phyloP scores from a whole-genome alignment of 2,888 invertebrate genomes.

The Drosophila falleni region DNA sequence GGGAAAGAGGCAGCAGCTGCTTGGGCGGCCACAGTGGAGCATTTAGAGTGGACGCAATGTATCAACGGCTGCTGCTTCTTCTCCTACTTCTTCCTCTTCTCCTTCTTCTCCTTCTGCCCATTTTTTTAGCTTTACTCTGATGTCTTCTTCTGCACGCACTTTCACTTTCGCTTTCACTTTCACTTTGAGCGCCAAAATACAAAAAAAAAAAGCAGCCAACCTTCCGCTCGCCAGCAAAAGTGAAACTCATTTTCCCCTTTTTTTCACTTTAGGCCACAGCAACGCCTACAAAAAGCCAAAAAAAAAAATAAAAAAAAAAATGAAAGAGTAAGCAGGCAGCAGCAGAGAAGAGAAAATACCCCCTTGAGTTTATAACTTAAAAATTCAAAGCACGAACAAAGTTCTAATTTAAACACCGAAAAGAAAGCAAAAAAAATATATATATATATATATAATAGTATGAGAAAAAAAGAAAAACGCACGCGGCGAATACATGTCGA shows the following conservation, averaged over 20 bases:
- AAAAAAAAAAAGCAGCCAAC: neutral
- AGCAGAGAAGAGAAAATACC: slow-evolving; percentile 61
- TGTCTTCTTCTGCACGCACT: slow-evolving; percentile 52
- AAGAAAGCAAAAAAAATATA: slow-evolving; percentile 32
- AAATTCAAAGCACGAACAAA: slow-evolving; percentile 85
- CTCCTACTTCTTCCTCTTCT: slow-evolving; percentile 38
- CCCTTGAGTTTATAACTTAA: slow-evolving; percentile 84
- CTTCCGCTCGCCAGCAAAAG: slow-evolving; percentile 42
- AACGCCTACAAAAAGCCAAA: slow-evolving; percentile 41
- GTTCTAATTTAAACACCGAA: slow-evolving; percentile 85
- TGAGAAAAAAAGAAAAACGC: slow-evolving; percentile 23
- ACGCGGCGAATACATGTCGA: slow-evolving; percentile 49
- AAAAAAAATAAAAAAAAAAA: slow-evolving; percentile 40
- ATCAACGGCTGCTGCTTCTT: slow-evolving; percentile 65
- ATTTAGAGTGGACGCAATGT: slow-evolving; percentile 81
- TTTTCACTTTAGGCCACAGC: slow-evolving; percentile 57
- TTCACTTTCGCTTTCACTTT: slow-evolving; percentile 54
- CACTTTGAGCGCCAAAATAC: slow-evolving; percentile 30
- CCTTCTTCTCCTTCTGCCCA: neutral
- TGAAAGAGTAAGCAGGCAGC: slow-evolving; percentile 9
- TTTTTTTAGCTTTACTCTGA: slow-evolving; percentile 24
- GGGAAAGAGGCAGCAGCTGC: slow-evolving; percentile 60
- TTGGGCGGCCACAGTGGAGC: slow-evolving; percentile 71
- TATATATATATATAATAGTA: too few species aligned
- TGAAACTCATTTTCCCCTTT: slow-evolving; percentile 78